Evolutionary conservation across 2,113 vertebrate genomes (phyloP).

Genomic region (Corvus hawaiiensis): DNA sequence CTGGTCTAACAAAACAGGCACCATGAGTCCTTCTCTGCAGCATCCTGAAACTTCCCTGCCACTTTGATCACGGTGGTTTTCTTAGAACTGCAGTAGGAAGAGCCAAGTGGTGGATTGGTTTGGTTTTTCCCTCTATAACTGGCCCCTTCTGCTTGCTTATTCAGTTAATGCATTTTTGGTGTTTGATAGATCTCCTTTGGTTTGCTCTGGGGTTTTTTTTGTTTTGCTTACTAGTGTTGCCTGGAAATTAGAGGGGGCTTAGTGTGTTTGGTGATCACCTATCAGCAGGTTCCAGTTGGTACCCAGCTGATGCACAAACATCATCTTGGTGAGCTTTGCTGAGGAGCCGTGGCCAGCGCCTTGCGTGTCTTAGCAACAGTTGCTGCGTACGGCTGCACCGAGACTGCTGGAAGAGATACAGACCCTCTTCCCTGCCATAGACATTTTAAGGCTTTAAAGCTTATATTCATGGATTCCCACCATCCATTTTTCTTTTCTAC

Average conservation of each 20-base stretch:
- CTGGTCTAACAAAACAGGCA: not conserved
- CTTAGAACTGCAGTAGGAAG: not conserved
- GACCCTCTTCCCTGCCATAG: not conserved
- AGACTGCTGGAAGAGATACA: not conserved
- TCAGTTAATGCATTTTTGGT: not conserved
- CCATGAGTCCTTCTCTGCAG: rapidly evolving
- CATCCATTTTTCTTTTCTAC: not conserved
- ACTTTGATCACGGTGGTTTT: rapidly evolving
- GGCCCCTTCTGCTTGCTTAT: not conserved
- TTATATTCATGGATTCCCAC: not conserved
- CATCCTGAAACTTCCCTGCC: not conserved
- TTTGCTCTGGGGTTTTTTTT: not conserved
- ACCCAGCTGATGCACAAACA: not conserved
- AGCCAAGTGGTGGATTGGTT: not conserved
- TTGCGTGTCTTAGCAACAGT: not conserved
- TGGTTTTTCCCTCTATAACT: not conserved
- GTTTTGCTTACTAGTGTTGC: not conserved
- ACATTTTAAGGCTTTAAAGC: not conserved
- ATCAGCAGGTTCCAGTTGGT: not conserved
- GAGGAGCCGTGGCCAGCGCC: rapidly evolving
- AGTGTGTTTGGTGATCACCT: not conserved
- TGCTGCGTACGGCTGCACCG: rapidly evolving
- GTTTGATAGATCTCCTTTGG: not conserved
- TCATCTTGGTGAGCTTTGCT: not conserved
- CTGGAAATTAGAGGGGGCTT: not conserved